phyloP scores from a whole-genome alignment of 2,113 vertebrate genomes.

The Genyomyrus donnyi region DNA sequence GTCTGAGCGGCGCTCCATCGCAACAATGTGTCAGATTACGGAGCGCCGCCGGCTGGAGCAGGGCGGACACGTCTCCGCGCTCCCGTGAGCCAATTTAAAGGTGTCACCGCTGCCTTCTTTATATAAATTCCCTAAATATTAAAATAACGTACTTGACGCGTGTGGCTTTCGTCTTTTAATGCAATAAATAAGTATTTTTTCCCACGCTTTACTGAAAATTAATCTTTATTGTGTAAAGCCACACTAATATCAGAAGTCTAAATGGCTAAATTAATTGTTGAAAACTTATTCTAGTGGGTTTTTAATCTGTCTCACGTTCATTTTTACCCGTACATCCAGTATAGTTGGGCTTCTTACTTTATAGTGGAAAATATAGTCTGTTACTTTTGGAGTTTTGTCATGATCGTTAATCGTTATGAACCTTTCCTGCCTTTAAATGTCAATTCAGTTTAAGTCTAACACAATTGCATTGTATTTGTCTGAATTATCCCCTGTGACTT shows the following conservation, averaged over 20 bases:
- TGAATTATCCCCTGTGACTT: background rate
- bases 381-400: background rate
- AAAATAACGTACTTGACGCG: background rate
- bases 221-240: background rate
- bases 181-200: background rate
- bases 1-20: constrained; percentile 1
- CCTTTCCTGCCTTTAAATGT: background rate
- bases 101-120: background rate
- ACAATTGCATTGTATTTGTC: background rate
- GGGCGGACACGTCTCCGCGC: background rate
- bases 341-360: background rate
- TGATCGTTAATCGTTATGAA: background rate
- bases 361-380: background rate
- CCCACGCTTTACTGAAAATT: background rate
- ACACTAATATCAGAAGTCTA: background rate
- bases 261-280: background rate
- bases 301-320: background rate
- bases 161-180: background rate
- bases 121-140: background rate
- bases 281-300: background rate
- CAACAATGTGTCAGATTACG: constrained; percentile 10
- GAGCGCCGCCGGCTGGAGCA: background rate
- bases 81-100: background rate
- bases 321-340: background rate
- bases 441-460: background rate